These are phyloP conservation scores for Tokudaia tokunoshimensis DNA, from an alignment of 2,797 vertebrate species.

Conservation along the genomic window DNA sequence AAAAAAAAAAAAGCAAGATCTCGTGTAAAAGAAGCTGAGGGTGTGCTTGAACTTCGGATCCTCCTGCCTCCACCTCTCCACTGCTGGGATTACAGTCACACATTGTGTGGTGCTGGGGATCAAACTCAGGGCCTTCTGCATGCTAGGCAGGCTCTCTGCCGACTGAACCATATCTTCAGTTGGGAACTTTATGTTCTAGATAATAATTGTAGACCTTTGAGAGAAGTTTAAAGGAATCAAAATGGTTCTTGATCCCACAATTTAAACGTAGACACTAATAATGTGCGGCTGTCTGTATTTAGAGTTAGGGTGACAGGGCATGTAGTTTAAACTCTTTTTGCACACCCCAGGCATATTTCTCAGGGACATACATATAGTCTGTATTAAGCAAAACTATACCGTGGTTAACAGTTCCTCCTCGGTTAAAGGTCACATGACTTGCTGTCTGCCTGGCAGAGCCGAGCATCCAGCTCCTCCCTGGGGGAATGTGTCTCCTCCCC, in stretches of 20 bases:
- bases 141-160: background rate
- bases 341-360: background rate
- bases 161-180: background rate
- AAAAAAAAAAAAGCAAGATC: background rate
- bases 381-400: background rate
- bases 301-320: background rate
- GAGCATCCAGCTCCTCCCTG: background rate
- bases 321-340: background rate
- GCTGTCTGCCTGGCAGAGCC: background rate
- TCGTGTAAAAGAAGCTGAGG: background rate
- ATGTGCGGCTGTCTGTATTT: background rate
- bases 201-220: slow-evolving; percentile 9
- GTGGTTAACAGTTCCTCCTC: background rate
- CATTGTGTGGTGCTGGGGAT: background rate
- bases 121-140: background rate
- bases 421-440: background rate
- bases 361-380: background rate
- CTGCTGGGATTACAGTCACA: background rate
- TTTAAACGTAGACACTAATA: background rate
- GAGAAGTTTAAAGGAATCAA: slow-evolving; percentile 10
- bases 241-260: background rate
- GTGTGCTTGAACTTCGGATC: background rate
- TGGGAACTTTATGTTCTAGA: background rate
- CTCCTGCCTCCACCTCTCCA: background rate
- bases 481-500: accelerated